Conservation (phyloP, 2,797 vertebrate species). For the Leuciscus waleckii region DNA sequence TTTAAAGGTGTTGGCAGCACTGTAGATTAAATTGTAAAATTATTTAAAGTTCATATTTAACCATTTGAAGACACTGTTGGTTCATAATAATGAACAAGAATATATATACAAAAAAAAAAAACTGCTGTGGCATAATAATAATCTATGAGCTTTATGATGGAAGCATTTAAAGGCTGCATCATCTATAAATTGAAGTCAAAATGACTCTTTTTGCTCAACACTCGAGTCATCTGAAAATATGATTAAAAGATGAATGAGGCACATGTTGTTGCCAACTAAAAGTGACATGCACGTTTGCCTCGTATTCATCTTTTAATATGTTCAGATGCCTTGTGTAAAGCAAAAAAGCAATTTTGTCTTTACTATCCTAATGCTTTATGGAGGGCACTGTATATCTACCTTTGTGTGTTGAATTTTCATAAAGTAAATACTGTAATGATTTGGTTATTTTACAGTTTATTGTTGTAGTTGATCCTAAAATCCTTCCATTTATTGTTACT, state of each 20-base stretch:
- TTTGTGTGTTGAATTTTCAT: neutral
- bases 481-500: neutral
- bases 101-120: neutral
- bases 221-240: neutral
- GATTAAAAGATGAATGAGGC: neutral
- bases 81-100: neutral
- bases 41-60: neutral
- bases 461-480: neutral
- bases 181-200: neutral
- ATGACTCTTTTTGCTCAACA: neutral
- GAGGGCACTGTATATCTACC: slow-evolving; percentile 4
- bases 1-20: neutral
- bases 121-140: neutral
- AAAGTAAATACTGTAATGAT: neutral
- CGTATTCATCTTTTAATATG: neutral
- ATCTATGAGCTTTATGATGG: neutral
- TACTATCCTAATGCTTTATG: neutral
- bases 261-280: neutral
- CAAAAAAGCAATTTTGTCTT: neutral
- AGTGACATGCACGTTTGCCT: neutral
- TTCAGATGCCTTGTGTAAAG: neutral
- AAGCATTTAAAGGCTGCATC: neutral
- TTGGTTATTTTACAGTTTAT: neutral
- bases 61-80: slow-evolving; percentile 3
- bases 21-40: neutral